phyloP scores from a whole-genome alignment of 2,113 vertebrate genomes.

The Sitta europaea region DNA sequence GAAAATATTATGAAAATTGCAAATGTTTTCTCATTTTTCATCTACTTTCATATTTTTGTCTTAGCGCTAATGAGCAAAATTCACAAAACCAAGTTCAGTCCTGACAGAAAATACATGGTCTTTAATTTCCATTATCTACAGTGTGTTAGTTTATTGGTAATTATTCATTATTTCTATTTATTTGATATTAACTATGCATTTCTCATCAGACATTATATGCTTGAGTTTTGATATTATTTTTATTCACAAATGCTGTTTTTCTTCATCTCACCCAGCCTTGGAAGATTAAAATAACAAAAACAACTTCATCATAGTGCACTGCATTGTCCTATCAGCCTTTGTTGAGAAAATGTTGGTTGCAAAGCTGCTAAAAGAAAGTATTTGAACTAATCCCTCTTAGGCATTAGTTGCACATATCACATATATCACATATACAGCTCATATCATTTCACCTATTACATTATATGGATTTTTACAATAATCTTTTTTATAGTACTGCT shows the following conservation, averaged over 20 bases:
- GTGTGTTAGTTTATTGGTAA: not conserved
- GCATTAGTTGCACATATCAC: not conserved
- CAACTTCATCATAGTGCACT: not conserved
- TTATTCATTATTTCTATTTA: not conserved
- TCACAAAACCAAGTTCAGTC: not conserved
- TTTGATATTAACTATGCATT: not conserved
- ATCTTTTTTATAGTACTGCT: not conserved
- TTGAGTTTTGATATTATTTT: not conserved
- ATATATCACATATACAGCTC: not conserved
- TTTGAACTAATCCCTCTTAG: not conserved
- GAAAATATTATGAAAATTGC: not conserved
- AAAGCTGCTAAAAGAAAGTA: not conserved
- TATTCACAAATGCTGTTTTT: slow-evolving; percentile 13
- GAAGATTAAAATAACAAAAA: slow-evolving; percentile 21
- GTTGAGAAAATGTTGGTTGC: not conserved
- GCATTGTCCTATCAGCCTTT: not conserved
- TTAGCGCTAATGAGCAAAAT: not conserved
- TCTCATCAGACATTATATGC: not conserved
- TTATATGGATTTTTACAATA: not conserved
- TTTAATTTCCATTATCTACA: not conserved
- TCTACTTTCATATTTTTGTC: not conserved
- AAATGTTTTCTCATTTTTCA: not conserved
- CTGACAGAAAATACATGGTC: not conserved
- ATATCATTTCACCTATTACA: not conserved
- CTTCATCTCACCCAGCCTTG: not conserved